Evolutionary conservation across 53 echinoderm and acorn worm genomes (phyloP).

Genomic region (Hippasteria phrygiana): DNA sequence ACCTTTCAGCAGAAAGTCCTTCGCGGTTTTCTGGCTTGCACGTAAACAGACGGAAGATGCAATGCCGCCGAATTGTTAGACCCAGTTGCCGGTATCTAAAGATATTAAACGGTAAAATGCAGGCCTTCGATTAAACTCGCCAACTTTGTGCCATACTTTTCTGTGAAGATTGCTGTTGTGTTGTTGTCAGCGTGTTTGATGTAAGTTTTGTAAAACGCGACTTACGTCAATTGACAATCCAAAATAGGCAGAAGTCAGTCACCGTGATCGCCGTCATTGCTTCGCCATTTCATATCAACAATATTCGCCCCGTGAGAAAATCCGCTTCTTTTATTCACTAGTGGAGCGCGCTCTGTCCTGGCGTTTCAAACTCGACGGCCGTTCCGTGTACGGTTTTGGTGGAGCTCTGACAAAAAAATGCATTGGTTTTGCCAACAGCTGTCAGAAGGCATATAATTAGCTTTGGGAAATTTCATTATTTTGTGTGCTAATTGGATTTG

Average conservation of each 20-base stretch:
- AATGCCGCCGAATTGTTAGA: too few relatives aligned
- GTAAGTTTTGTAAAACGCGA: too few relatives aligned
- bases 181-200: too few relatives aligned
- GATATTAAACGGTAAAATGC: too few relatives aligned
- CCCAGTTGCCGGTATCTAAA: too few relatives aligned
- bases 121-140: too few relatives aligned
- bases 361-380: not conserved
- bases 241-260: not conserved
- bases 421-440: not conserved
- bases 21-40: too few relatives aligned
- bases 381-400: slow-evolving; percentile 10
- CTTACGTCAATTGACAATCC: not conserved
- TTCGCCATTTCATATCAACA: slow-evolving; percentile 16
- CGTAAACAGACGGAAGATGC: too few relatives aligned
- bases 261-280: not conserved
- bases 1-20: too few relatives aligned
- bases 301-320: slow-evolving; percentile 20
- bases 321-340: slow-evolving; percentile 30
- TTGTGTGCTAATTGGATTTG: too few relatives aligned
- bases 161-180: too few relatives aligned
- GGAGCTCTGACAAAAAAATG: not conserved
- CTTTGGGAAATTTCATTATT: not conserved
- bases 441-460: not conserved
- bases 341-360: not conserved
- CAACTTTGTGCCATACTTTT: too few relatives aligned